Percentiles rank a stretch among this genome's conserved stretches.
Conservation (phyloP, 2,797 vertebrate species). For the Paratrypauchen microcephalus region DNA sequence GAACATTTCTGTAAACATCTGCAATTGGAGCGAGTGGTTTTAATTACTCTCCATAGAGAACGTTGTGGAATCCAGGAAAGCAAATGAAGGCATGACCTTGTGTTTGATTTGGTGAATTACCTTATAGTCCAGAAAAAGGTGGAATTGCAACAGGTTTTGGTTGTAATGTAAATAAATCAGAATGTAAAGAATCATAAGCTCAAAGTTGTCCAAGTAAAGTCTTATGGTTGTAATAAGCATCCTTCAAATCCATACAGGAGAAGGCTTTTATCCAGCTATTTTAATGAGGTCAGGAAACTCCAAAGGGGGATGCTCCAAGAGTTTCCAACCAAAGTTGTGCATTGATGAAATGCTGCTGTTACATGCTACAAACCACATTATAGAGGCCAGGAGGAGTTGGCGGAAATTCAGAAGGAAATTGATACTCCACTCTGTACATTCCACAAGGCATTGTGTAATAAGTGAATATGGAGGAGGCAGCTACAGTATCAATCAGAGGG, state of each 20-base stretch:
- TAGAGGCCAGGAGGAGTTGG: slow-evolving; percentile 13
- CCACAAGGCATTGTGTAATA: slow-evolving; percentile 1
- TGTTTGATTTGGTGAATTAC: slow-evolving; percentile 65
- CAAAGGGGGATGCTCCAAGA: slow-evolving; percentile 49
- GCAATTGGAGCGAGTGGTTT: slow-evolving; percentile 74
- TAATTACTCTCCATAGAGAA: slow-evolving; percentile 77
- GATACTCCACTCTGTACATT: slow-evolving; percentile 4
- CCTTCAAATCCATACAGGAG: slow-evolving; percentile 56
- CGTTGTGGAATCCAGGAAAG: slow-evolving; percentile 60
- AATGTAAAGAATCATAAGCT: slow-evolving; percentile 43
- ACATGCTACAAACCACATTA: slow-evolving; percentile 18
- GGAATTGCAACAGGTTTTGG: slow-evolving; percentile 44
- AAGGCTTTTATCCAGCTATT: slow-evolving; percentile 63
- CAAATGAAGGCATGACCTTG: slow-evolving; percentile 70
- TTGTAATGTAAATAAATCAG: slow-evolving; percentile 53
- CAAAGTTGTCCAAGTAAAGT: slow-evolving; percentile 48
- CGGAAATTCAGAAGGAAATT: slow-evolving; percentile 7
- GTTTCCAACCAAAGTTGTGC: slow-evolving; percentile 38
- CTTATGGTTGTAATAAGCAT: slow-evolving; percentile 55
- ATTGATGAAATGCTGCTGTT: slow-evolving; percentile 26
- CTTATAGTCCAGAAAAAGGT: slow-evolving; percentile 40
- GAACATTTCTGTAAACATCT: slow-evolving; percentile 80
- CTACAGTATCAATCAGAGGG: background rate
- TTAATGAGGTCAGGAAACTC: slow-evolving; percentile 70
- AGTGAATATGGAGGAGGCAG: background rate